Conservation (phyloP, 2,113 vertebrate species). For the Toxotes jaculatrix region DNA sequence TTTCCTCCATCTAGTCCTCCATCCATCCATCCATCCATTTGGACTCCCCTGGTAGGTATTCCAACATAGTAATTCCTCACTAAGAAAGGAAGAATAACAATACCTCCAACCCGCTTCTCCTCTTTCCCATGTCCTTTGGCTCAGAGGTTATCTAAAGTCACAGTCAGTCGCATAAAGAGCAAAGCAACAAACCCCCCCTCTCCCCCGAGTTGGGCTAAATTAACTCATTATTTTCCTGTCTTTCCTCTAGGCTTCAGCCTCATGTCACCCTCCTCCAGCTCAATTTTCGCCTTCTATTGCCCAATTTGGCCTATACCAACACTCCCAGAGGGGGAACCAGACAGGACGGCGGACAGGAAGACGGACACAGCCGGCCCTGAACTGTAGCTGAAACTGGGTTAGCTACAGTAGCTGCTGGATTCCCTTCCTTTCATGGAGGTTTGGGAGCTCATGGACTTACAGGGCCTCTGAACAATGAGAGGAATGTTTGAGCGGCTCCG, state of each 20-base stretch:
- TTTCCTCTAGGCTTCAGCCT: conserved; percentile 26
- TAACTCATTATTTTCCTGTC: conserved; percentile 42
- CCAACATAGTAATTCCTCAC: background rate
- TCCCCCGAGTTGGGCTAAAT: conserved; percentile 10
- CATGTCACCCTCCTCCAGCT: conserved; percentile 24
- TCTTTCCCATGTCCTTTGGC: conserved; percentile 22
- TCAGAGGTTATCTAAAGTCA: conserved; percentile 49
- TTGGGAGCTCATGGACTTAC: conserved; percentile 78
- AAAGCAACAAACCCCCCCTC: background rate
- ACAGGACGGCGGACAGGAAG: conserved; percentile 40
- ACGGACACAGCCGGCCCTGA: conserved; percentile 28
- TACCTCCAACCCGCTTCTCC: background rate
- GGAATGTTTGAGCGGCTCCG: conserved; percentile 82
- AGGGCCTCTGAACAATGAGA: conserved; percentile 85
- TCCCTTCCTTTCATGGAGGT: conserved; percentile 84
- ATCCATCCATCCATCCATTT: conserved; percentile 23
- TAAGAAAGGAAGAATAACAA: conserved; percentile 34
- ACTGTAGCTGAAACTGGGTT: conserved; percentile 56
- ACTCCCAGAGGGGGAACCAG: conserved; percentile 36
- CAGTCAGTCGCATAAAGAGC: conserved; percentile 15
- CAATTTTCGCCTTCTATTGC: conserved; percentile 12
- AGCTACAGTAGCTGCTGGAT: conserved; percentile 77
- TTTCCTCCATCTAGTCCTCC: conserved; percentile 6
- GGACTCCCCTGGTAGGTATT: background rate
- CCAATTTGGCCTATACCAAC: conserved; percentile 26